Evolutionary conservation across 2,888 invertebrate species (phyloP), one percentile per base, ranked within the genome.

Genomic region (Mythimna lalbum): DNA sequence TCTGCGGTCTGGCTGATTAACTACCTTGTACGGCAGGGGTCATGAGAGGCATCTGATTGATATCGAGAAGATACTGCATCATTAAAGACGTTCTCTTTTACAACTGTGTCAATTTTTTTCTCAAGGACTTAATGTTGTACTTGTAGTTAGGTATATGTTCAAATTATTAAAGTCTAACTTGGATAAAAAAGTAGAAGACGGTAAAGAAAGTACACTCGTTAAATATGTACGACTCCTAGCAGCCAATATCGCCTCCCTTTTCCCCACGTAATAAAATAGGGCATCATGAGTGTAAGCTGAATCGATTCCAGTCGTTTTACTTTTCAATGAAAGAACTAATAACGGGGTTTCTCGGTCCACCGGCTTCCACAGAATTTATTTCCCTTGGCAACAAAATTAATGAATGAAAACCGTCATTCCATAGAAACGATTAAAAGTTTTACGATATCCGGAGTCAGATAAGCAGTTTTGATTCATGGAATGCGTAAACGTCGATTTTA

Each of bases 51-150:
- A 68, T 57, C 67, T 59, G 65, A 81, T 66, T 80, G 81, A 71
- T 77, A 73, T 56, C 47, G 47, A 64, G 62, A 80, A 68, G 56
- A 77, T 80, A 59, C 72, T 55, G 57, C 53, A 65, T 74, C 57
- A 74, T 69, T 74, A 63, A 63, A 78, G 64, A 74, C 78, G 75
- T 78, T 78, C 77, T 65, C 79, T 74, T 78, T 78, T 47, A 43
- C 0, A 78, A 79, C 65, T 70, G 55, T 78, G 78, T 75, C 75
- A 75, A 69, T 19, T 65, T 63, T 31, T 62, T 69, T 77, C 39
- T 69, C 55, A 79, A 74, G 52, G 64, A 55, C 64, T 23, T 39
- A 7, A 55, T 55, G 17, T 62, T n/a, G 31, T 49, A n/a, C 63
- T 63, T 5, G n/a, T 50, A 49, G 52, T 63, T 60, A n/a, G n/a